Conservation (phyloP, 1,140 invertebrate species). For the Lepidotrigona ventralis region DNA sequence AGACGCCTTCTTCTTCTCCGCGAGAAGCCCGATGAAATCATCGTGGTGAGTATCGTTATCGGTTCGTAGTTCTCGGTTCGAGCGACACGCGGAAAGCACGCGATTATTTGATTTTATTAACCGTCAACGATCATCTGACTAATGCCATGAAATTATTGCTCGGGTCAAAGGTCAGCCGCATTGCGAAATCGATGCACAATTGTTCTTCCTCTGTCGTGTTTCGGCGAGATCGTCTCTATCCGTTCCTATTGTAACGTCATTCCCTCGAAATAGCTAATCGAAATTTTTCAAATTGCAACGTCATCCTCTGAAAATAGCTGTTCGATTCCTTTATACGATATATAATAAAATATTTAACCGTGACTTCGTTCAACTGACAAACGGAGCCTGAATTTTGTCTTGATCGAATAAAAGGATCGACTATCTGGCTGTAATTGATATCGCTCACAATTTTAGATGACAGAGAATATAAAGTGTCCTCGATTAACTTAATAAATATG, state of each 20-base stretch:
- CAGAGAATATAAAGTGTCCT: too few relatives aligned
- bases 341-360: too few relatives aligned
- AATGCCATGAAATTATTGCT: slow-evolving; percentile 69
- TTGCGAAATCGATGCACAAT: slow-evolving; percentile 66
- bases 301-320: background rate
- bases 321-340: too few relatives aligned
- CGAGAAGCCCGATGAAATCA: background rate
- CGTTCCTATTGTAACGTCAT: slow-evolving; percentile 11
- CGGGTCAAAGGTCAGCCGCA: slow-evolving; percentile 66
- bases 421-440: background rate
- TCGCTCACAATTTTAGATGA: too few relatives aligned
- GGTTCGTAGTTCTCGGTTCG: background rate
- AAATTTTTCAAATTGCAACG: background rate
- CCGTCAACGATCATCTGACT: slow-evolving; percentile 69
- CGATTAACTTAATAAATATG: slow-evolving; percentile 11
- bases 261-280: background rate
- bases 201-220: slow-evolving; percentile 51
- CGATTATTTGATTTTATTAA: slow-evolving; percentile 55
- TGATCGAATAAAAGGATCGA: background rate
- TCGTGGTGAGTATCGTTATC: slow-evolving; percentile 16
- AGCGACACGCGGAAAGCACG: slow-evolving; percentile 40
- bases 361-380: background rate
- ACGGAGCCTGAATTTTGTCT: background rate
- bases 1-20: background rate
- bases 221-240: slow-evolving; percentile 44